Evolutionary conservation across 2,888 invertebrate genomes (phyloP).

Genomic region (Blomia tropicalis): DNA sequence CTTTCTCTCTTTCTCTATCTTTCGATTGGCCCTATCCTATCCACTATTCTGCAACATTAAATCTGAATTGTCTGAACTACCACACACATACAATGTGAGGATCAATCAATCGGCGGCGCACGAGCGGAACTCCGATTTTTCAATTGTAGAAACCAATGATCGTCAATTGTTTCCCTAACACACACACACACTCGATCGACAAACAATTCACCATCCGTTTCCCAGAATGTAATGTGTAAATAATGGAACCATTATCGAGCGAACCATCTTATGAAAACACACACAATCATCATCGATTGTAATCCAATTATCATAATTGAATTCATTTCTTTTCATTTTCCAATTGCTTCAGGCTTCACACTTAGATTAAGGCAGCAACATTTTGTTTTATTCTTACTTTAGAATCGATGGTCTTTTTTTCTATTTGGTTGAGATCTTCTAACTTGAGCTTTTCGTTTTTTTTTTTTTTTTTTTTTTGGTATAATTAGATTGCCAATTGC

Average conservation of each 20-base stretch:
- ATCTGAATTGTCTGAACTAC: background rate
- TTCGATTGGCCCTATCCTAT: background rate
- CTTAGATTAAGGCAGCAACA: background rate
- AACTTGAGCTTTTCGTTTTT: no score
- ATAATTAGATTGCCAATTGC: slow-evolving; percentile 12
- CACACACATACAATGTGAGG: no score
- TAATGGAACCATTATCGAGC: slow-evolving; percentile 12
- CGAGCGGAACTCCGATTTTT: background rate
- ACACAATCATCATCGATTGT: slow-evolving; percentile 16
- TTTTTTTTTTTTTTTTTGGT: no score
- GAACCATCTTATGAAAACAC: slow-evolving; percentile 12
- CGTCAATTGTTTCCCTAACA: no score
- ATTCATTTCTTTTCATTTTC: no score
- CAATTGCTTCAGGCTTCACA: background rate
- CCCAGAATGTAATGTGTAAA: slow-evolving; percentile 13
- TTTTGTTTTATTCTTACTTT: no score
- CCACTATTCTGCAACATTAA: slow-evolving; percentile 15
- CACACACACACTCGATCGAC: no score
- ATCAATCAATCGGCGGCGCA: background rate
- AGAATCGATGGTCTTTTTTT: no score
- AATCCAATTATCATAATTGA: slow-evolving; percentile 18
- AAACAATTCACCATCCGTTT: no score
- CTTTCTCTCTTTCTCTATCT: background rate
- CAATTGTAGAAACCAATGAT: background rate
- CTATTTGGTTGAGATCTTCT: no score